phyloP scores from a whole-genome alignment of 2,113 vertebrate species.

The Pimephales promelas region DNA sequence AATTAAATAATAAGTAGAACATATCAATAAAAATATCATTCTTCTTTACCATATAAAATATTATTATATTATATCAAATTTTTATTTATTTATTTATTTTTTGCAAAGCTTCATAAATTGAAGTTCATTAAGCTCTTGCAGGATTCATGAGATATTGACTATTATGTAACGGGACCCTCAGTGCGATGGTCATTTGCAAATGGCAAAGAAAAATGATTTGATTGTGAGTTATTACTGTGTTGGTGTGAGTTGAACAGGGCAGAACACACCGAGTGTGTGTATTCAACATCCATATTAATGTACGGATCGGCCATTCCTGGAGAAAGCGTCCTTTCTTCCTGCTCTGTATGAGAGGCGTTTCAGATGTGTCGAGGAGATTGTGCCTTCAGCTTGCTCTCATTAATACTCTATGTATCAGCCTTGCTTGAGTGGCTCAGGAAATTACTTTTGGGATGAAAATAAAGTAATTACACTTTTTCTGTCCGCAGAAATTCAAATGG shows the following conservation, averaged over 20 bases:
- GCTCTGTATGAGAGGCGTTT: background rate
- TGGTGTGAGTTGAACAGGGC: background rate
- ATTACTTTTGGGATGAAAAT: conserved; percentile 47
- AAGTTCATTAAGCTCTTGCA: background rate
- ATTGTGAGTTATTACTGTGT: background rate
- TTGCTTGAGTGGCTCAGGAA: conserved; percentile 42
- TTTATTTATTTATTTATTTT: too few species aligned
- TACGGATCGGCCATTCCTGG: background rate
- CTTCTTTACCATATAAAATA: too few species aligned
- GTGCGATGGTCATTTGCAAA: background rate
- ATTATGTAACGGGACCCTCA: background rate
- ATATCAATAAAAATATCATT: too few species aligned
- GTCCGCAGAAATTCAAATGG: conserved; percentile 9
- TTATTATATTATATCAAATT: too few species aligned
- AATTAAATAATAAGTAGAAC: too few species aligned
- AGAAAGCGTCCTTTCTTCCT: background rate
- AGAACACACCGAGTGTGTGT: background rate
- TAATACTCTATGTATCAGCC: conserved; percentile 41
- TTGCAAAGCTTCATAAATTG: background rate
- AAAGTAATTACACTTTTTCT: conserved; percentile 46
- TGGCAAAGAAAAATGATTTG: background rate
- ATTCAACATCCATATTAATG: background rate
- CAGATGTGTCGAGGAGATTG: conserved; percentile 22
- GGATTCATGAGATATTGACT: background rate
- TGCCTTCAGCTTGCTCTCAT: conserved; percentile 17